Evolutionary conservation across 2,797 vertebrate genomes (phyloP), one percentile per base, ranked within the genome.

Genomic region (Phataginus tricuspis): DNA sequence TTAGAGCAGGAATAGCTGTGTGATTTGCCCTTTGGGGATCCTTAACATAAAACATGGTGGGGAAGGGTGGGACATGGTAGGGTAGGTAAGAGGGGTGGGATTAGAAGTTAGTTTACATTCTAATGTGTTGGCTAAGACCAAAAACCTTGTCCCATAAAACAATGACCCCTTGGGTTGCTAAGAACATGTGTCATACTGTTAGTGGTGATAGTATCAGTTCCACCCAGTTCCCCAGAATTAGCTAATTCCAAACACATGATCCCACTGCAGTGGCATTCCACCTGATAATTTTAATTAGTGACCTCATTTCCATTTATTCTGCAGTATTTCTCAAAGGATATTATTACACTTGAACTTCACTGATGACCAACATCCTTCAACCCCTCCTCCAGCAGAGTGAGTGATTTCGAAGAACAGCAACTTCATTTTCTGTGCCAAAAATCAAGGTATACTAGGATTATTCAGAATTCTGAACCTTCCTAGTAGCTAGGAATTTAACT

Each of bases 1-100:
- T 91, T 86, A 96, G 82, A 92, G 63, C 15, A 68, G 27, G 13
- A 93, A 49, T 51, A 87, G 55, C 63, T 93, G 31, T 19, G n/a
- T 71, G 31, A 61, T 64, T 87, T 69, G 23, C 37, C 55, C 45
- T 79, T 84, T 61, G 42, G 13, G 74, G 19, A 31, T 88, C 37
- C 16, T 37, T 37, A 86, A 18, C 16, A 59, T 29, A 18, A 55
- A 42, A 74, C 59, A 42, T 1, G 9, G 2, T 34, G 13, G 4
- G 11, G 21, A 55, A 69, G 53, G 29, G 2, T 64, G 9, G 45
- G 31, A 59, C 34, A 68, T 10, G 14, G 34, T 49, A 4, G 23
- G 19, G n/a, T 42, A 13, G 25, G 23, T 14, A 27, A 31, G 21
- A 45, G 8, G 7, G 34, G 5, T 57, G 63, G 18, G 4, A 39